Evolutionary conservation across 2,888 invertebrate genomes (phyloP).

Genomic region (Barypeithes pellucidus): DNA sequence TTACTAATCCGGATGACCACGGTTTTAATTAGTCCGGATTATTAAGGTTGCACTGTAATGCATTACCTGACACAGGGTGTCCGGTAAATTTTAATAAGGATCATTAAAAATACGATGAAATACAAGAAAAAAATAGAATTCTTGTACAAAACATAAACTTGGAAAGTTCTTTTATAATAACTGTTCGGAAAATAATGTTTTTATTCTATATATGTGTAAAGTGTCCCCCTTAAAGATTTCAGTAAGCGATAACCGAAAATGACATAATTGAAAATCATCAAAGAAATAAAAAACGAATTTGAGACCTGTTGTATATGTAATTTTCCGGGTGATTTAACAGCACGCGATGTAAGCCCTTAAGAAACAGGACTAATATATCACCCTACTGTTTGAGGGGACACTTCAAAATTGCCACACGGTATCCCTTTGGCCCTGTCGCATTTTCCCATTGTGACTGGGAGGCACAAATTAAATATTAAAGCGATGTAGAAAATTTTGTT

Average conservation of each 20-base stretch:
- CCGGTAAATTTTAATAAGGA: too few relatives aligned
- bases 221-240: conserved; percentile 19
- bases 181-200: too few relatives aligned
- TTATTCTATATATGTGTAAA: neutral
- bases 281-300: conserved; percentile 47
- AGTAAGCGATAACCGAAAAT: conserved; percentile 40
- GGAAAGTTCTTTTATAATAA: too few relatives aligned
- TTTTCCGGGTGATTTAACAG: conserved; percentile 62
- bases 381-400: conserved; percentile 63
- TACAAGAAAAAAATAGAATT: too few relatives aligned
- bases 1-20: too few relatives aligned
- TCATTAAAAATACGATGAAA: too few relatives aligned
- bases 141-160: too few relatives aligned
- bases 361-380: conserved; percentile 61
- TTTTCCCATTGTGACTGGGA: conserved; percentile 61
- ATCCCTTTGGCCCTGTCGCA: conserved; percentile 61
- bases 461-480: conserved; percentile 68
- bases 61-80: too few relatives aligned
- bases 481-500: conserved; percentile 65
- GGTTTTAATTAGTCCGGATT: too few relatives aligned
- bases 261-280: conserved; percentile 52
- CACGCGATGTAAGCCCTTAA: conserved; percentile 59
- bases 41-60: too few relatives aligned
- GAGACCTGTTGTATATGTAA: conserved; percentile 59
- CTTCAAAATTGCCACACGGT: conserved; percentile 64